These are phyloP conservation scores for Epinephelus awoara DNA, from an alignment of 2,797 vertebrate species.

Conservation along the genomic window DNA sequence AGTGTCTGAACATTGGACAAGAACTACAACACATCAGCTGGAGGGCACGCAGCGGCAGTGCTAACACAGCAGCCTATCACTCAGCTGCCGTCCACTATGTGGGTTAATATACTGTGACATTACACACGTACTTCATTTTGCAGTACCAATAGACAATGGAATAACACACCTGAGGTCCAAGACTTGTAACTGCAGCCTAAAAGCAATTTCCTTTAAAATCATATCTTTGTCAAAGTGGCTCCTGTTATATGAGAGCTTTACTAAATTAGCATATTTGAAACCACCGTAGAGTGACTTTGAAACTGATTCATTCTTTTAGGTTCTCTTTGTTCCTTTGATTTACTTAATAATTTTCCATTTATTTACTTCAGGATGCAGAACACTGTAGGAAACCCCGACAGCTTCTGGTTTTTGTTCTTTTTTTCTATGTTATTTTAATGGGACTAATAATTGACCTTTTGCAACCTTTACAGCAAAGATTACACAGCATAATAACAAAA, in stretches of 20 bases:
- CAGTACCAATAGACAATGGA: conserved; percentile 16
- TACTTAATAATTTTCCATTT: not conserved
- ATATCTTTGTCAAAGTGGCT: not conserved
- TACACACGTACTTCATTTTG: conserved; percentile 39
- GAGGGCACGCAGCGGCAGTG: conserved; percentile 40
- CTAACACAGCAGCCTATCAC: conserved; percentile 41
- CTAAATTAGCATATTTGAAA: conserved; percentile 21
- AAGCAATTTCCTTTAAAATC: conserved; percentile 33
- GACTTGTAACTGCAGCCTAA: conserved; percentile 20
- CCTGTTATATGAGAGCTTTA: conserved; percentile 14
- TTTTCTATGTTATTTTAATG: not conserved
- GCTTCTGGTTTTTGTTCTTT: no score
- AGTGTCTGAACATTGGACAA: conserved; percentile 51
- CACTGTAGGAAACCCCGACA: not conserved
- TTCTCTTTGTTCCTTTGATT: not conserved
- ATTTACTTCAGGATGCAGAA: not conserved
- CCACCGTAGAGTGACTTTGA: not conserved
- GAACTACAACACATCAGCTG: conserved; percentile 58
- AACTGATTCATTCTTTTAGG: not conserved
- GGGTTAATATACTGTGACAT: conserved; percentile 60
- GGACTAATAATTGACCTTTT: conserved; percentile 17
- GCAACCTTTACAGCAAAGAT: not conserved
- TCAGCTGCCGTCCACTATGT: conserved; percentile 30
- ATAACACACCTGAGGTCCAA: conserved; percentile 44
- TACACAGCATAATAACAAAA: not conserved